Conservation (phyloP, 2,113 vertebrate species). For the Jaculus jaculus region DNA sequence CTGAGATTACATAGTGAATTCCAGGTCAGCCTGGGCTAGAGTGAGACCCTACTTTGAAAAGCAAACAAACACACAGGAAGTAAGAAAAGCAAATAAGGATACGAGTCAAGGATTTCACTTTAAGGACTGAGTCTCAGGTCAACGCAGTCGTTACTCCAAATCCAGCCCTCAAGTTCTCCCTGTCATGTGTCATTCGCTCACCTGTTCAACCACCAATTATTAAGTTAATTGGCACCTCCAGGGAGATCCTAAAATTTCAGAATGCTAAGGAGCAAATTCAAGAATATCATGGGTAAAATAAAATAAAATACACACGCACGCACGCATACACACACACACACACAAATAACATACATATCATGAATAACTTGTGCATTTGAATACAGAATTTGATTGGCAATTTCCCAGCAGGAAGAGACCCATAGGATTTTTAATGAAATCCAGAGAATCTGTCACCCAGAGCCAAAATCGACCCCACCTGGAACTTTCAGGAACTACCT, state of each 20-base stretch:
- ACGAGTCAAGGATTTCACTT: background rate
- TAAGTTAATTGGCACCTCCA: background rate
- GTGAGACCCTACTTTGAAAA: too few relatives aligned
- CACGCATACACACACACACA: too few relatives aligned
- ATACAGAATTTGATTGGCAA: background rate
- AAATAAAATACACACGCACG: background rate
- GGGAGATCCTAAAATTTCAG: background rate
- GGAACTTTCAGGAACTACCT: background rate
- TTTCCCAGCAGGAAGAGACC: background rate
- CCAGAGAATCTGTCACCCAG: background rate
- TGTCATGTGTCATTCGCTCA: accelerated
- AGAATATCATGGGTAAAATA: background rate
- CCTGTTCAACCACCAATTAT: background rate
- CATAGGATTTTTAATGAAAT: background rate
- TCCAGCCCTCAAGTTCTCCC: background rate
- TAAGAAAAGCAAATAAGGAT: background rate
- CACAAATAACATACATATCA: background rate
- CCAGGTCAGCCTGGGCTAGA: too few relatives aligned
- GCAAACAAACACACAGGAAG: too few relatives aligned
- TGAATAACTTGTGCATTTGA: background rate
- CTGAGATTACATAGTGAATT: too few relatives aligned
- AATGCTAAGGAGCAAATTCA: background rate
- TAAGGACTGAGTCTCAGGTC: background rate
- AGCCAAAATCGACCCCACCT: background rate
- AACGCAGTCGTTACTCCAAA: background rate